phyloP scores from a whole-genome alignment of 2,797 vertebrate species.

The Chaetodon trifasciatus region DNA sequence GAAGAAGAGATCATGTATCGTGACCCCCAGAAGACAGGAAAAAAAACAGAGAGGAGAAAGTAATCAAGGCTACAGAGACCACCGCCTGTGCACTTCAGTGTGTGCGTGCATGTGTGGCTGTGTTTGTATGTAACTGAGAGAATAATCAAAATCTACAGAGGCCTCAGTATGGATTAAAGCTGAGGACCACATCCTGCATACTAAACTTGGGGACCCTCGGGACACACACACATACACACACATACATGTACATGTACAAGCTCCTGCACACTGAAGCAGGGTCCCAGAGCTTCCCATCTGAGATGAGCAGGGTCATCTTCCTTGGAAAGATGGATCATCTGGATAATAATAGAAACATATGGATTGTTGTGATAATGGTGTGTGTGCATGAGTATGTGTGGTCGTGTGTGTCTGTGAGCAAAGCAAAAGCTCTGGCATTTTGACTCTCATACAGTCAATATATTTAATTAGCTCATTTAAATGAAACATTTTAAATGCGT shows the following conservation, averaged over 20 bases:
- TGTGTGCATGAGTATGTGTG: neutral
- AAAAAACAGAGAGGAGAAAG: conserved; percentile 25
- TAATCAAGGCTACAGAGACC: conserved; percentile 47
- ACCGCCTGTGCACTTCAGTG: neutral
- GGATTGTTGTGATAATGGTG: conserved; percentile 3
- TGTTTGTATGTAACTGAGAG: conserved; percentile 47
- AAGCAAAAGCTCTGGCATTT: neutral
- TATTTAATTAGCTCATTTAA: conserved; percentile 28
- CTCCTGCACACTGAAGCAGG: conserved; percentile 22
- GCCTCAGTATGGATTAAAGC: conserved; percentile 54
- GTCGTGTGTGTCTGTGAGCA: neutral
- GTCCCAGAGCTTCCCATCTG: conserved; percentile 6
- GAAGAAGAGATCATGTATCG: conserved; percentile 54
- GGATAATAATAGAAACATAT: conserved; percentile 43
- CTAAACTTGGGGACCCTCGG: conserved; percentile 46
- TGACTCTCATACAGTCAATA: neutral
- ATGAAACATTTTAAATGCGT: conserved; percentile 24
- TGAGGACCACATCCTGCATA: conserved; percentile 57
- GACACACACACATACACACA: conserved; percentile 11
- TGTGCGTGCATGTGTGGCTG: conserved; percentile 10
- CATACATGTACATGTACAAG: neutral
- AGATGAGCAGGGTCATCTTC: conserved; percentile 39
- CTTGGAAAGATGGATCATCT: conserved; percentile 41
- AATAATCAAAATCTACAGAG: conserved; percentile 64
- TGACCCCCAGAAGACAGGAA: conserved; percentile 34